Percentiles rank a stretch among this genome's conserved stretches.
Evolutionary conservation across 2,113 vertebrate species (phyloP).

Genomic region (Caranx ignobilis): DNA sequence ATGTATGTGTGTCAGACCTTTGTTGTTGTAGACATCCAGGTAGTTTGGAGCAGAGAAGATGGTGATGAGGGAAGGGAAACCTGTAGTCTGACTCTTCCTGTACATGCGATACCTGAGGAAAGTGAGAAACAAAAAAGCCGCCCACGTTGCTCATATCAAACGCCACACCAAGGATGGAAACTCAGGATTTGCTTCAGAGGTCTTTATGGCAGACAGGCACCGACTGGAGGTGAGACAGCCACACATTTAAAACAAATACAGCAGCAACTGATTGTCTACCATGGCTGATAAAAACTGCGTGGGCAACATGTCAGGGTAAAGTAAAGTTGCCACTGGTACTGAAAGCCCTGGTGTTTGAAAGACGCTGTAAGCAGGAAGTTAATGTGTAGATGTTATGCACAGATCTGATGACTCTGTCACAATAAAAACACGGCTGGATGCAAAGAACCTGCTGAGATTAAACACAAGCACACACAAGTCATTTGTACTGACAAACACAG

Average conservation of each 20-base stretch:
- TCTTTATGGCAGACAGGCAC: constrained; percentile 46
- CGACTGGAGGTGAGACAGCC: constrained; percentile 31
- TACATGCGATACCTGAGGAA: constrained; percentile 86
- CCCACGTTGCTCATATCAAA: constrained; percentile 43
- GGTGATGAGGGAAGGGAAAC: constrained; percentile 89
- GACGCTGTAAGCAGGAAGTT: constrained; percentile 2
- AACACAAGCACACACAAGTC: background rate
- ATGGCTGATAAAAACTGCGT: background rate
- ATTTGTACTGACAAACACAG: constrained; percentile 9
- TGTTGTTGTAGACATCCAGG: constrained; percentile 89
- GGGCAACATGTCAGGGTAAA: constrained; percentile 16
- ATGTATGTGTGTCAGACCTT: constrained; percentile 76
- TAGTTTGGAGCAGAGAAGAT: constrained; percentile 90
- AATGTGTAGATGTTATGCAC: background rate
- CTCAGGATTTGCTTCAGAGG: constrained; percentile 30
- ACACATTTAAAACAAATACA: constrained; percentile 21
- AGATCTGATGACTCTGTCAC: background rate
- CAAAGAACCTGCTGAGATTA: background rate
- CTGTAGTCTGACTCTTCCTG: constrained; percentile 89
- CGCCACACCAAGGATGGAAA: background rate
- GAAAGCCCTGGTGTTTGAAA: background rate
- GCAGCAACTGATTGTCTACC: constrained; percentile 1
- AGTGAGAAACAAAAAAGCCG: constrained; percentile 43
- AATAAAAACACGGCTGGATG: constrained; percentile 11
- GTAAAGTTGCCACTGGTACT: background rate